Percentiles rank a stretch among this genome's conserved stretches.
Evolutionary conservation across 2,113 vertebrate genomes (phyloP).

Genomic region (Hypanus sabinus): DNA sequence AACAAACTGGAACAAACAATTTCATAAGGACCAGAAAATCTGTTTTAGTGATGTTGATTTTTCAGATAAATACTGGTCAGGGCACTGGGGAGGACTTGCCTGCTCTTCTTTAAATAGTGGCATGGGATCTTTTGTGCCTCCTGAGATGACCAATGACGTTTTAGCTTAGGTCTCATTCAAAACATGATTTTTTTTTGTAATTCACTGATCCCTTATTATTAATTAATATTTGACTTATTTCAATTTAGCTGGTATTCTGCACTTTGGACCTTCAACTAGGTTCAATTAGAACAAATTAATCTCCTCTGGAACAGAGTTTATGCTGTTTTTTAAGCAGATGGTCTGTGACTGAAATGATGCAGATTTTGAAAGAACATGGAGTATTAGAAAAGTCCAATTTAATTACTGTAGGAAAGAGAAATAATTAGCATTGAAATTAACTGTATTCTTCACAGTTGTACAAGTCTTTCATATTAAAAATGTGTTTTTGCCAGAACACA

Average conservation of each 20-base stretch:
- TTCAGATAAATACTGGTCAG: background rate
- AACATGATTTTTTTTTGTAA: background rate
- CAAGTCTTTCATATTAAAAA: background rate
- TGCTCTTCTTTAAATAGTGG: background rate
- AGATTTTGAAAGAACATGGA: background rate
- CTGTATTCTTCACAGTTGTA: conserved; percentile 4
- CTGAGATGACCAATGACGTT: background rate
- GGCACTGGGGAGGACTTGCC: background rate
- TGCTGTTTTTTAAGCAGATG: background rate
- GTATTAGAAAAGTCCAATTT: background rate
- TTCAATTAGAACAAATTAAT: background rate
- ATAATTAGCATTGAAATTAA: background rate
- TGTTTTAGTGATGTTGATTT: background rate
- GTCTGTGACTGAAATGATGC: background rate
- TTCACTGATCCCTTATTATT: background rate
- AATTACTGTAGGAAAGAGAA: background rate
- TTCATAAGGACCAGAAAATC: background rate
- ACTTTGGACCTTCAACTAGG: background rate
- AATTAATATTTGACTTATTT: background rate
- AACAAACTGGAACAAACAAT: background rate
- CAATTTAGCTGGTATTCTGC: background rate
- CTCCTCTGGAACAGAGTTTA: background rate
- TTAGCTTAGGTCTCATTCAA: background rate
- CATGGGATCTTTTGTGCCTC: background rate
- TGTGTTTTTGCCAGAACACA: background rate